phyloP scores from a whole-genome alignment of 2,797 vertebrate genomes.

The Bovichtus variegatus region DNA sequence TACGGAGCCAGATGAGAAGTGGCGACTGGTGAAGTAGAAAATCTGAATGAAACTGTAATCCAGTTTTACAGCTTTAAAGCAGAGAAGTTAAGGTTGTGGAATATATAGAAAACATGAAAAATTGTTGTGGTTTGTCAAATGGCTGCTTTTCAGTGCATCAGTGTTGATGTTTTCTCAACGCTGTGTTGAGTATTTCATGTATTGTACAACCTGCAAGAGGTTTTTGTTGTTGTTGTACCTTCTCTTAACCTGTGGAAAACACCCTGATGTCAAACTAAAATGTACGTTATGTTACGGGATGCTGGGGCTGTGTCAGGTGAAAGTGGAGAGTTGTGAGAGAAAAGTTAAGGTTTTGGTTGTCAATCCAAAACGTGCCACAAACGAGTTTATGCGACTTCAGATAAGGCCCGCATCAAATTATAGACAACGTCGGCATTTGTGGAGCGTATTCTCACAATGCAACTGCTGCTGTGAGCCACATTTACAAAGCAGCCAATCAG shows the following conservation, averaged over 20 bases:
- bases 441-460: neutral
- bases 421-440: too few relatives aligned
- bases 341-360: neutral
- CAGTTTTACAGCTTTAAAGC: neutral
- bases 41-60: neutral
- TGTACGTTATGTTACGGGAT: neutral
- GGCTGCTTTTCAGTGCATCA: too few relatives aligned
- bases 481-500: neutral
- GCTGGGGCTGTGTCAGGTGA: neutral
- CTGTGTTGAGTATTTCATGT: too few relatives aligned
- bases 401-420: too few relatives aligned
- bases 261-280: too few relatives aligned
- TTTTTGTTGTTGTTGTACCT: neutral
- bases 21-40: slow-evolving; percentile 16
- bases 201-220: neutral
- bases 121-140: neutral
- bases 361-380: neutral
- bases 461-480: neutral
- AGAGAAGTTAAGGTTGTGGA: neutral
- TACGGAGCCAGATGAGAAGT: slow-evolving; percentile 13
- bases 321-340: neutral
- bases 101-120: neutral
- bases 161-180: too few relatives aligned
- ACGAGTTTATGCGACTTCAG: too few relatives aligned
- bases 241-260: neutral